Percentiles rank a stretch among this genome's conserved stretches.
These are phyloP conservation scores for Agrilus cyanescens DNA, from an alignment of 2,888 invertebrate genomes.

Conservation along the genomic window DNA sequence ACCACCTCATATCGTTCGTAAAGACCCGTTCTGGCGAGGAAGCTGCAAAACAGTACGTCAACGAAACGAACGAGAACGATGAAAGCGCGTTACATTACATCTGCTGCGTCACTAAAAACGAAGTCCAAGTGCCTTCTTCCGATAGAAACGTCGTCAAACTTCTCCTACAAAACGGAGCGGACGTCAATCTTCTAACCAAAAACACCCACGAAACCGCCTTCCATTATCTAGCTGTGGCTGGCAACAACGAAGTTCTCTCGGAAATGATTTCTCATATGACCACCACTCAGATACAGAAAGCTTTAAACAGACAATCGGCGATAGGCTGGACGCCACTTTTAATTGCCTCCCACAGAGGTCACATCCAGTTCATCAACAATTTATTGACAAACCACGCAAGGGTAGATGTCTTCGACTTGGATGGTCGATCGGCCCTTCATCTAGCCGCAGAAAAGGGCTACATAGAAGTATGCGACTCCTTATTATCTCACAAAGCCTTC, in stretches of 20 bases:
- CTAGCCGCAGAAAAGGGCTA: conserved; percentile 91
- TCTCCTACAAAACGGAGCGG: conserved; percentile 83
- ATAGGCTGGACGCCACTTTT: conserved; percentile 95
- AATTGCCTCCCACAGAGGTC: conserved; percentile 92
- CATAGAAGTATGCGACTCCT: conserved; percentile 75
- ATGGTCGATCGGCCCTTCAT: conserved; percentile 90
- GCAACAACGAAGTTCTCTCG: conserved; percentile 87
- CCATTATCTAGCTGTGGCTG: conserved; percentile 89
- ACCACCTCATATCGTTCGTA: conserved; percentile 73
- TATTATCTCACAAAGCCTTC: conserved; percentile 93
- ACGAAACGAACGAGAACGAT: conserved; percentile 80
- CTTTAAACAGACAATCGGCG: conserved; percentile 86
- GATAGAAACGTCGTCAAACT: conserved; percentile 81
- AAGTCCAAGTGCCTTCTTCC: conserved; percentile 59
- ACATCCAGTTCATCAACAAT: conserved; percentile 84
- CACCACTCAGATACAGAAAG: conserved; percentile 81
- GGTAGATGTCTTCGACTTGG: conserved; percentile 96
- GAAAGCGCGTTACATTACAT: conserved; percentile 92
- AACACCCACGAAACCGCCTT: conserved; percentile 87
- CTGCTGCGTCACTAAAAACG: conserved; percentile 75
- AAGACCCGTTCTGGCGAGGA: conserved; percentile 64
- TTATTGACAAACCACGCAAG: conserved; percentile 88
- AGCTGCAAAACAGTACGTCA: conserved; percentile 74
- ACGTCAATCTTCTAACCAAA: conserved; percentile 74
- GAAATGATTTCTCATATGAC: conserved; percentile 91